Evolutionary conservation across 2,113 vertebrate genomes (phyloP).

Genomic region (Pseudonaja textilis): DNA sequence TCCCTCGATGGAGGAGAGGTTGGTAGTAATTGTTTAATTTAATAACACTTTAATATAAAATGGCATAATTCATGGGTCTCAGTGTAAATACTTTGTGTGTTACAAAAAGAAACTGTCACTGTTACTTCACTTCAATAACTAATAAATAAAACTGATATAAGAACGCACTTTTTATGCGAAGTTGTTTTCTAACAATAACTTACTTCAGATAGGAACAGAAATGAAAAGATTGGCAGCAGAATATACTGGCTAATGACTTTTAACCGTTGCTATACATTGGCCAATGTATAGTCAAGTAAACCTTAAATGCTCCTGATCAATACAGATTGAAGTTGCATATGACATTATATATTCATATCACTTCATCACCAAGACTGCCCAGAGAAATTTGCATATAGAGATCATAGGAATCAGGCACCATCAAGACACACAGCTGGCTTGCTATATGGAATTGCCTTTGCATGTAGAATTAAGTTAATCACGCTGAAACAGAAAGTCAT

Average conservation of each 20-base stretch:
- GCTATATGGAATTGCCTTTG: background rate
- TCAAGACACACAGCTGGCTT: background rate
- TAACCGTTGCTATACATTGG: background rate
- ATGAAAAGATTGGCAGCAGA: background rate
- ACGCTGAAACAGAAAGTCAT: background rate
- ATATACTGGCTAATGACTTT: background rate
- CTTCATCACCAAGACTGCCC: background rate
- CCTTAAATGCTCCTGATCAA: background rate
- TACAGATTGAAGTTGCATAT: background rate
- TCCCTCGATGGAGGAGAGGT: too few relatives aligned
- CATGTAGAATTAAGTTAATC: background rate
- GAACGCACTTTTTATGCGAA: background rate
- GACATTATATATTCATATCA: background rate
- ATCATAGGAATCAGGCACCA: background rate
- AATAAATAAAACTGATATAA: background rate
- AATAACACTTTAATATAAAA: background rate
- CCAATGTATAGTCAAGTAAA: background rate
- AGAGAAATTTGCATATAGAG: background rate
- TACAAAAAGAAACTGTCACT: background rate
- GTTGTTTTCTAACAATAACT: background rate
- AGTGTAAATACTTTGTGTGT: rapidly evolving
- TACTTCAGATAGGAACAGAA: background rate
- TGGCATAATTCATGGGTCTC: background rate
- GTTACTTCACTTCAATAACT: background rate
- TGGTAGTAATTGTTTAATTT: too few relatives aligned